Evolutionary conservation across 2,888 invertebrate genomes (phyloP).

Genomic region (Cataglyphis livida): DNA sequence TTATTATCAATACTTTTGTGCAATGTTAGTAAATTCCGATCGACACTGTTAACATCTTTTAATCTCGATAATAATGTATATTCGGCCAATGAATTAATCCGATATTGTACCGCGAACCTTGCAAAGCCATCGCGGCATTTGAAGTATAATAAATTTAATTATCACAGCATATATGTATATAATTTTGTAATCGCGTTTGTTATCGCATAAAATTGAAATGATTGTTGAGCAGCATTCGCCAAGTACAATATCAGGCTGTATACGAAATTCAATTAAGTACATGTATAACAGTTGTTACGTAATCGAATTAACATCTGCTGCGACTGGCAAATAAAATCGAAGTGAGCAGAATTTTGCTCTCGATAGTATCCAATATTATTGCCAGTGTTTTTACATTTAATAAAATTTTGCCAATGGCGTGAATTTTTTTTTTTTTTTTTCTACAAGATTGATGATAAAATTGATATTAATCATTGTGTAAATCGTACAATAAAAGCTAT

Average conservation of each 20-base stretch:
- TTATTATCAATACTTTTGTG: neutral
- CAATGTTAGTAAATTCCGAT: constrained; percentile 46
- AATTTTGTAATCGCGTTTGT: constrained; percentile 69
- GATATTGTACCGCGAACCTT: constrained; percentile 59
- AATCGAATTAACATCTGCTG: constrained; percentile 42
- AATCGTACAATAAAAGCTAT: constrained; percentile 4
- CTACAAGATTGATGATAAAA: constrained; percentile 24
- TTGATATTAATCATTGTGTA: constrained; percentile 32
- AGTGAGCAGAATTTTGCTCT: constrained; percentile 29
- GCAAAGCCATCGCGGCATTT: constrained; percentile 64
- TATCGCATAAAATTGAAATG: constrained; percentile 67
- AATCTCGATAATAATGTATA: constrained; percentile 58
- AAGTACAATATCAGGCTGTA: constrained; percentile 33
- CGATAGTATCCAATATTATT: neutral
- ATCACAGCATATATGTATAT: constrained; percentile 52
- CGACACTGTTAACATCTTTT: constrained; percentile 18
- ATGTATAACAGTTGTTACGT: constrained; percentile 33
- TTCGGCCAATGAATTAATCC: constrained; percentile 62
- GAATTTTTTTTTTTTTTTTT: constrained; percentile 10
- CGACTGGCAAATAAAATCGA: constrained; percentile 38
- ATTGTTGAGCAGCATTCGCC: constrained; percentile 65
- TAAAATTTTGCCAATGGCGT: constrained; percentile 16
- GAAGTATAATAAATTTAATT: constrained; percentile 67
- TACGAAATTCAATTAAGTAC: constrained; percentile 36
- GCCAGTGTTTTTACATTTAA: neutral